Evolutionary conservation across 2,888 invertebrate species (phyloP), one percentile per base, ranked within the genome.

Genomic region (Mimas tiliae): DNA sequence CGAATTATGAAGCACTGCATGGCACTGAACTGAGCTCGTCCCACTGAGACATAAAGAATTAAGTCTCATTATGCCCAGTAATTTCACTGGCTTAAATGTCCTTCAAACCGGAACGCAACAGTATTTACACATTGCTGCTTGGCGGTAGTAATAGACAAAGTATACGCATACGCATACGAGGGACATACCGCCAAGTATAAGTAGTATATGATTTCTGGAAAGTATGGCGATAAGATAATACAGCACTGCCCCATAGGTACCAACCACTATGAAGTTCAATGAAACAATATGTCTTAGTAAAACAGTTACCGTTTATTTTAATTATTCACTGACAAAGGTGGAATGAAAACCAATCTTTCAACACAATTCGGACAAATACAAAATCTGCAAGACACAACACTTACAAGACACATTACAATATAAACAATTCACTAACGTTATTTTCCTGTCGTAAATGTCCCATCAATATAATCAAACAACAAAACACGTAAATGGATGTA

Each of bases 331-430:
- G 67, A 53, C 66, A 68, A 65, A 70, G 65, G 69, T 76, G 75
- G 74, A 74, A 74, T 73, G 72, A 70, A 69, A 70, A 69, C 70
- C 70, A 73, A 73, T 69, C 51, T 63, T 47, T 42, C 38, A 42
- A 42, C 19, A 42, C 58, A 58, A 58, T 42, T 38, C 58, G 55
- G 55, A 55, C 55, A 55, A 58, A 42, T 58, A 58, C 19, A 58
- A 58, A 58, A 58, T 19, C 42, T 42, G 58, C 42, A 58, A 58
- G 58, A 19, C 58, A 58, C 58, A 58, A 58, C 58, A 58, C 38
- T 58, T 58, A 58, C 58, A 58, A 55, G 34, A 38, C 58, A 58
- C 58, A 21, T 42, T 58, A 42, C 42, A 58, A 19, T 38, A 19
- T 50, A 58, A 38, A 38, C 38, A 58, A 58, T 11, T 16, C 33